phyloP scores from a whole-genome alignment of 2,888 invertebrate species.

The Linyphia triangularis region DNA sequence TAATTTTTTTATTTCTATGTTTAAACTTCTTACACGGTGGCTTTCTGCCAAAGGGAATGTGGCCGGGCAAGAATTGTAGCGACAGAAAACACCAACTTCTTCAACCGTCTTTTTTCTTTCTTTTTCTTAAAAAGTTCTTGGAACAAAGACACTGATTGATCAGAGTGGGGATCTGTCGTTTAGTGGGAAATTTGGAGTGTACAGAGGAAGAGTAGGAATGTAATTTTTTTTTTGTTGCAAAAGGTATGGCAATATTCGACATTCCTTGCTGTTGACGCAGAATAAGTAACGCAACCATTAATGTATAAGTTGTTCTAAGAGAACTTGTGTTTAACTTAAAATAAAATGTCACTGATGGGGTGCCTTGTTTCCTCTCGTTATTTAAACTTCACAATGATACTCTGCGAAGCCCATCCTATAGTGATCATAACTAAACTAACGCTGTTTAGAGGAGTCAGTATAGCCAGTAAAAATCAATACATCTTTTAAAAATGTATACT shows the following conservation, averaged over 20 bases:
- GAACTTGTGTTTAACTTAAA: too few relatives aligned
- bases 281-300: too few relatives aligned
- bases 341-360: too few relatives aligned
- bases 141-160: conserved; percentile 35
- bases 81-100: conserved; percentile 6
- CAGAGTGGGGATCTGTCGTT: conserved; percentile 13
- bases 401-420: too few relatives aligned
- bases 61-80: conserved; percentile 32
- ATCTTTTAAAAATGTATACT: too few relatives aligned
- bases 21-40: conserved; percentile 45
- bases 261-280: too few relatives aligned
- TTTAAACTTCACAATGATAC: too few relatives aligned
- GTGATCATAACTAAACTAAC: too few relatives aligned
- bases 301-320: too few relatives aligned
- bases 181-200: background rate
- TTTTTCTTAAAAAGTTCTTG: background rate
- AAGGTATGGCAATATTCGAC: background rate
- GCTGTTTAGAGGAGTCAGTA: too few relatives aligned
- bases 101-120: background rate
- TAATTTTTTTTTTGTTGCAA: background rate
- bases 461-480: too few relatives aligned
- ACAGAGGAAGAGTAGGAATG: background rate
- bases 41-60: conserved; percentile 55
- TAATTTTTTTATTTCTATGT: background rate
- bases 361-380: too few relatives aligned